phyloP scores from a whole-genome alignment of 2,888 invertebrate genomes.

The Coenonympha arcania region DNA sequence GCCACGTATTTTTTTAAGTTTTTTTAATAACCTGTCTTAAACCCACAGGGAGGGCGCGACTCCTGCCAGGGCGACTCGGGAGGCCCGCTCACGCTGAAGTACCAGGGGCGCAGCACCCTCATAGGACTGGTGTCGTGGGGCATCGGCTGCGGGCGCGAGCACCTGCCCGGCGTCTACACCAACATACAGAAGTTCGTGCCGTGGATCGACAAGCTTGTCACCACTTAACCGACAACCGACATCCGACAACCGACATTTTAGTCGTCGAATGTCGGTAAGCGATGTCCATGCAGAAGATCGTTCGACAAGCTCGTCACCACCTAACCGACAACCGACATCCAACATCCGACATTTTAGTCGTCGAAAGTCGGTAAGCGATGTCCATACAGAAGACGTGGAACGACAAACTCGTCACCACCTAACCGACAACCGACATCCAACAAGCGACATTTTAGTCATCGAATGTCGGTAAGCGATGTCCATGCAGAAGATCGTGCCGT shows the following conservation, averaged over 20 bases:
- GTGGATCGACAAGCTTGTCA: conserved; percentile 89
- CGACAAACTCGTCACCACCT: conserved; percentile 80
- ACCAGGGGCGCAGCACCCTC: conserved; percentile 88
- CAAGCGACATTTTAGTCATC: neutral
- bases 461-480: too few species aligned
- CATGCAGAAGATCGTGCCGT: conserved; percentile 92
- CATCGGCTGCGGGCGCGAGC: conserved; percentile 91
- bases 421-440: conserved; percentile 8
- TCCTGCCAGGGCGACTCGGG: conserved; percentile 87
- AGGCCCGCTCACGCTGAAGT: conserved; percentile 88
- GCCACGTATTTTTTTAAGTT: too few species aligned
- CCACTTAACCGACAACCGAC: conserved; percentile 33
- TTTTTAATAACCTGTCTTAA: neutral
- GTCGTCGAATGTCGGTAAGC: too few species aligned
- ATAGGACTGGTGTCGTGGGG: conserved; percentile 94
- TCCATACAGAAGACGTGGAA: conserved; percentile 96
- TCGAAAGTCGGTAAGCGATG: too few species aligned
- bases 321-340: too few species aligned
- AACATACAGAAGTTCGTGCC: conserved; percentile 94
- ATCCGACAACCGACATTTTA: neutral
- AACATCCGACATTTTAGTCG: too few species aligned
- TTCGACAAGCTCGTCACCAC: conserved; percentile 78
- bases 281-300: too few species aligned
- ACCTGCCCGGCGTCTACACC: conserved; percentile 92
- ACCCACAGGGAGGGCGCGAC: conserved; percentile 77